Base-by-base conservation (phyloP, 2,797 vertebrate genomes). In the Luscinia megarhynchos region DNA sequence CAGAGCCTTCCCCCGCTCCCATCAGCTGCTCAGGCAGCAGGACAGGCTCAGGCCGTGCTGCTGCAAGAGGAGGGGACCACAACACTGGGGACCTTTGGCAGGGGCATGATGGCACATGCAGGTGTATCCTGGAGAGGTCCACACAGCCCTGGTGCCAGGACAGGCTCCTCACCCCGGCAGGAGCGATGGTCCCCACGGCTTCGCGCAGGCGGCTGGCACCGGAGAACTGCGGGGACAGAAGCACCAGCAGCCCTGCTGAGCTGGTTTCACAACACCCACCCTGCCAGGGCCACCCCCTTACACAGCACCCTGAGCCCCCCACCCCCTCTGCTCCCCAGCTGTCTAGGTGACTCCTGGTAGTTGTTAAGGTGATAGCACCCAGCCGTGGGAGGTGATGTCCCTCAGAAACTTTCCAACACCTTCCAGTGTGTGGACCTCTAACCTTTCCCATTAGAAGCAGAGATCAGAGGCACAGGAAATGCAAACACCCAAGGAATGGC, bases 181-280 rank as follows among this genome's bases (percentile, higher is more conserved):
- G 87, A 62, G 72, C 1, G 0, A 94, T 55, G 46, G n/a, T 4
- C 22, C 2, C 0, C 46, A 96, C 13, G 26, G 90, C 85, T 6
- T 96, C 88, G 0, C 14, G 82, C 73, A 97, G 77, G 3, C 2
- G 32, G 29, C 20, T 43, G 55, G 95, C 96, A 8, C 79, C 34
- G 0, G 96, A 89, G 88, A 97, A 96, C 97, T 97, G 93, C 4
- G 4, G 69, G 82, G 10, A 69, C 21, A 75, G 26, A 77, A 62
- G 29, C 21, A 5, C 6, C 17, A 12, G 40, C 51, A 79, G 55
- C 58, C 27, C 40, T 1, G 0, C 0, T 87, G 87, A 77, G 40
- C 6, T 2, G 2, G 32, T 51, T n/a, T 3, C 38, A 14, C 45
- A 48, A 3, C 46, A 5, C 16, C 38, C 7, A 1, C 2, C 54